Percentiles rank a stretch among this genome's conserved stretches.
Conservation (phyloP, 2,888 invertebrate species). For the Monochamus alternatus region DNA sequence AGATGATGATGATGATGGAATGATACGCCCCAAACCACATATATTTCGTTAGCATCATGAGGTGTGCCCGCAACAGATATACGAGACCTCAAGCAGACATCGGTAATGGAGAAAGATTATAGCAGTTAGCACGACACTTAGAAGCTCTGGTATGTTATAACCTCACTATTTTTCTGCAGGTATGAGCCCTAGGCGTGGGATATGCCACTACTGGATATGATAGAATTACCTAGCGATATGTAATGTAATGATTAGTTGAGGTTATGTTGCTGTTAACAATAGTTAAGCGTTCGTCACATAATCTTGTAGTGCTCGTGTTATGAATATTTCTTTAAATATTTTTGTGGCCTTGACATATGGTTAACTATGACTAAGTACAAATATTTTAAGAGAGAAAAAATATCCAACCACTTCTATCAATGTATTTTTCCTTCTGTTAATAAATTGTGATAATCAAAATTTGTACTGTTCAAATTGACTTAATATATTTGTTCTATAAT, state of each 20-base stretch:
- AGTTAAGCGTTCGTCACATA: neutral
- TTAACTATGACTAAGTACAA: too few relatives aligned
- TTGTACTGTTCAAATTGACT: too few relatives aligned
- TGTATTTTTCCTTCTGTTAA: too few relatives aligned
- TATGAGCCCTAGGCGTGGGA: conserved; percentile 26
- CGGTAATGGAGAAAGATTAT: conserved; percentile 1
- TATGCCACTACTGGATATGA: conserved; percentile 14
- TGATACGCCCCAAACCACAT: conserved; percentile 27
- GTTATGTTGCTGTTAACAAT: neutral
- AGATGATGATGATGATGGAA: neutral
- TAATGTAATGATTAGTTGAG: neutral
- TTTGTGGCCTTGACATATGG: too few relatives aligned
- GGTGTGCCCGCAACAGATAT: conserved; percentile 26
- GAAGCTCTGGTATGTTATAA: conserved; percentile 38
- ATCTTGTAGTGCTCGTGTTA: too few relatives aligned
- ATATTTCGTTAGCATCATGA: conserved; percentile 13
- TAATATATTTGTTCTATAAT: too few relatives aligned
- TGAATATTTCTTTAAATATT: too few relatives aligned
- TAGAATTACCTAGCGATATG: neutral
- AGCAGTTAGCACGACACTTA: conserved; percentile 32
- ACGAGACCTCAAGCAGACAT: neutral
- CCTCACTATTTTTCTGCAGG: conserved; percentile 39
- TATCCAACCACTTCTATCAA: too few relatives aligned
- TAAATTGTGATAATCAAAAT: too few relatives aligned
- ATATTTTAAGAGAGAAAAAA: too few relatives aligned